A percentile compares a stretch with the other conserved stretches of the same genome.
Conservation (phyloP, 2,888 invertebrate species). For the Miltochrista miniata region DNA sequence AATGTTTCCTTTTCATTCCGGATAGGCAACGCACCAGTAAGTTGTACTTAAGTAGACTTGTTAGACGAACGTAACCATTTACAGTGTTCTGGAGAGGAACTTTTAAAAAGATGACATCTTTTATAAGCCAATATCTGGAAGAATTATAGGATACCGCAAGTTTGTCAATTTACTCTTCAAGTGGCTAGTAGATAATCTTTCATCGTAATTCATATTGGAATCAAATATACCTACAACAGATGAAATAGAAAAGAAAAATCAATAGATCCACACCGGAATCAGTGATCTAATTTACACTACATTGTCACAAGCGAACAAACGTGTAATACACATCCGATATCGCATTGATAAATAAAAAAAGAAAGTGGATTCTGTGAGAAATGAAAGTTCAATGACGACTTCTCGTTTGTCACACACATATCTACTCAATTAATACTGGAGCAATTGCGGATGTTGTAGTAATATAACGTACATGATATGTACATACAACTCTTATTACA, state of each 20-base stretch:
- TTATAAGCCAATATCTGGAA: too few relatives aligned
- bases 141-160: too few relatives aligned
- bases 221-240: background rate
- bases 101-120: too few relatives aligned
- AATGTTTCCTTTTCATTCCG: too few relatives aligned
- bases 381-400: constrained; percentile 9
- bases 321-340: constrained; percentile 9
- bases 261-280: constrained; percentile 11
- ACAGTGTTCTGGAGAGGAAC: too few relatives aligned
- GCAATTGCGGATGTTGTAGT: constrained; percentile 7
- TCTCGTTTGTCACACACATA: constrained; percentile 9
- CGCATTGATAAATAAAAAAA: constrained; percentile 9
- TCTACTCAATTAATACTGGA: constrained; percentile 7
- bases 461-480: constrained; percentile 2
- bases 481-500: background rate
- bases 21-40: too few relatives aligned
- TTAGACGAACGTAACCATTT: too few relatives aligned
- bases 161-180: too few relatives aligned
- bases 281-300: constrained; percentile 9
- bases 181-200: too few relatives aligned
- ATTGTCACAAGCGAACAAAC: constrained; percentile 10
- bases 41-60: too few relatives aligned
- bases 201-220: too few relatives aligned
- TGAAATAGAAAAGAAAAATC: background rate
- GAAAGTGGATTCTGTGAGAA: constrained; percentile 16